Base-by-base conservation (phyloP, 2,113 vertebrate species). In the Saguinus imperator region DNA sequence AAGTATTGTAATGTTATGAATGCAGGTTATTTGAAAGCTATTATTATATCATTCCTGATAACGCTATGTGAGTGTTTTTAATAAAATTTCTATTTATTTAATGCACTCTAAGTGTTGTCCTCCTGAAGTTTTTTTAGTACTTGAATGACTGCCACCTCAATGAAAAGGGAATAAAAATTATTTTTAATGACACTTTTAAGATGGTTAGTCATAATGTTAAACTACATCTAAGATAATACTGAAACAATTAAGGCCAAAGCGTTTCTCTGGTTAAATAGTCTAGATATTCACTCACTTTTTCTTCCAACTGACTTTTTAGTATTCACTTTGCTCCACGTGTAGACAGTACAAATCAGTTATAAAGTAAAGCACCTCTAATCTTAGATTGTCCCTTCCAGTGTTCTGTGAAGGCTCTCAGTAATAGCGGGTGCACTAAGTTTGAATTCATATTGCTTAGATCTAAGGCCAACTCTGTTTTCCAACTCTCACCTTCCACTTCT, bases 11-110 rank as follows among this genome's bases (percentile, higher is more conserved):
- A 99, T 99, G 99, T 99, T 99, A 99, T 99, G 99, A 99, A 99
- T 99, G 99, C 99, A 99, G 99, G 99, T 99, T 99, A 99, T 99
- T 99, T 99, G 99, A 99, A 99, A 99, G 99, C 99, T 99, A 99
- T 99, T 99, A 99, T 99, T 99, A 99, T 99, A 99, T 99, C 99
- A 99, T 99, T 99, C 99, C 99, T 99, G 99, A 99, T 99, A 99
- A 99, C 97, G 99, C 99, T 99, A 99, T 99, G 99, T 99, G 99
- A 99, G 99, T 99, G 99, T 99, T 99, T 99, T 99, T 99, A 99
- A 99, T 99, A 99, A 99, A 99, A 99, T 99, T 99, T 99, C 99
- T 99, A 99, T 99, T 99, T 99, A 99, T 99, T 99, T 99, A 99
- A 99, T 99, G 99, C 98, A 99, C 98, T 98, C 98, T 98, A 97